Conservation (phyloP, 1,140 invertebrate species). For the Megalopta genalis region DNA sequence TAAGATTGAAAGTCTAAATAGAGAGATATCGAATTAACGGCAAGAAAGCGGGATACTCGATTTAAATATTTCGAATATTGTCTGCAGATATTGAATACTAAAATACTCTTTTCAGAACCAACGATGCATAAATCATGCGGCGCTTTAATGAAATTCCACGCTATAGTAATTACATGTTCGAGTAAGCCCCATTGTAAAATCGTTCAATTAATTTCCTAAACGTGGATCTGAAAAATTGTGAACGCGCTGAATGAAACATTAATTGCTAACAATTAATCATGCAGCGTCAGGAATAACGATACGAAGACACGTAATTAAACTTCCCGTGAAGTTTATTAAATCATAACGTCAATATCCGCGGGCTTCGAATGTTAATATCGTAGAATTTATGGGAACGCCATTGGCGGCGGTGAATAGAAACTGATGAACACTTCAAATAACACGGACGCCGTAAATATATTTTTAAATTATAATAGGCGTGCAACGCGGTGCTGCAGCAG, state of each 20-base stretch:
- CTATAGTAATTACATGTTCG: neutral
- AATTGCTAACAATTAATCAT: neutral
- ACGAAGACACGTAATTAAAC: neutral
- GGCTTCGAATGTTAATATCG: neutral
- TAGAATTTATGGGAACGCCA: neutral
- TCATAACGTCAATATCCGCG: neutral
- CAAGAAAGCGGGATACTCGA: neutral
- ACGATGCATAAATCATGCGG: neutral
- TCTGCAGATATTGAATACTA: neutral
- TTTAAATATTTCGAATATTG: neutral
- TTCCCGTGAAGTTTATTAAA: neutral
- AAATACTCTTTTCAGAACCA: neutral
- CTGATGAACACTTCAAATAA: neutral
- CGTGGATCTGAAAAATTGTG: neutral
- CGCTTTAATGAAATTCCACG: neutral
- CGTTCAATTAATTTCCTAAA: no score
- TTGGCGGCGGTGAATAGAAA: neutral
- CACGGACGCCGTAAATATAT: neutral
- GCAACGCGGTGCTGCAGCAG: no score
- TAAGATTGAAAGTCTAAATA: no score
- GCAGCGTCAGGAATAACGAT: neutral
- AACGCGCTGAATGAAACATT: neutral
- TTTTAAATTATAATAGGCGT: no score
- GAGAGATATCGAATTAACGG: no score
- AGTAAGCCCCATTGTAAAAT: neutral